Conservation (phyloP, 2,888 invertebrate species). For the Ennomos erosarius region DNA sequence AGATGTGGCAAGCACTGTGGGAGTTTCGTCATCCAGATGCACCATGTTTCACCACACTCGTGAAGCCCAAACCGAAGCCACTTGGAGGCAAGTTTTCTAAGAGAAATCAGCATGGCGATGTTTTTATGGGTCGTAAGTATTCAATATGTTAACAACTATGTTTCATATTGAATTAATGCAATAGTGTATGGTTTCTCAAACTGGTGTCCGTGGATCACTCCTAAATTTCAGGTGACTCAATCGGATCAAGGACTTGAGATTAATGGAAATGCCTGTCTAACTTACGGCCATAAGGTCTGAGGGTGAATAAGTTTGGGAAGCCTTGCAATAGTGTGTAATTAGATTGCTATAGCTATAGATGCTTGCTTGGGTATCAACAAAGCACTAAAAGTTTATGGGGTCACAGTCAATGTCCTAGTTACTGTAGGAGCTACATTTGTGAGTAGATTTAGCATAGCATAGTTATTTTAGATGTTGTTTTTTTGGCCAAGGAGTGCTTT, state of each 20-base stretch:
- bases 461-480: slow-evolving; percentile 18
- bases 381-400: slow-evolving; percentile 2
- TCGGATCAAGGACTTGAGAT: slow-evolving; percentile 11
- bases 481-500: slow-evolving; percentile 16
- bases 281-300: slow-evolving; percentile 3
- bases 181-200: slow-evolving; percentile 28
- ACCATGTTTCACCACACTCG: slow-evolving; percentile 96
- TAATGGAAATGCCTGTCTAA: slow-evolving; percentile 4
- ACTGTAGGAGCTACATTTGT: slow-evolving; percentile 22
- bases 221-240: slow-evolving; percentile 16
- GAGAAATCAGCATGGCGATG: slow-evolving; percentile 87
- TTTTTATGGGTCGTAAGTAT: slow-evolving; percentile 91
- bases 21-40: slow-evolving; percentile 97
- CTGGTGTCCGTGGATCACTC: slow-evolving; percentile 14
- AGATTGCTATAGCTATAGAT: slow-evolving; percentile 30
- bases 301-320: slow-evolving; percentile 30
- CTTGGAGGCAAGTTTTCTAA: slow-evolving; percentile 86
- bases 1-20: slow-evolving; percentile 98
- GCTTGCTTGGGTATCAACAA: slow-evolving; percentile 25
- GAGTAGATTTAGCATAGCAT: slow-evolving; percentile 22
- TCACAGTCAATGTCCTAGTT: slow-evolving; percentile 25
- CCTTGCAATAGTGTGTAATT: slow-evolving; percentile 24
- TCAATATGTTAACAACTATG: slow-evolving; percentile 33
- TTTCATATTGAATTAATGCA: slow-evolving; percentile 31
- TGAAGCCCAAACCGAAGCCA: slow-evolving; percentile 94